A percentile compares a stretch with the other conserved stretches of the same genome.
These are phyloP conservation scores for Danio jaintianensis DNA, from an alignment of 2,797 vertebrate genomes.

Conservation along the genomic window DNA sequence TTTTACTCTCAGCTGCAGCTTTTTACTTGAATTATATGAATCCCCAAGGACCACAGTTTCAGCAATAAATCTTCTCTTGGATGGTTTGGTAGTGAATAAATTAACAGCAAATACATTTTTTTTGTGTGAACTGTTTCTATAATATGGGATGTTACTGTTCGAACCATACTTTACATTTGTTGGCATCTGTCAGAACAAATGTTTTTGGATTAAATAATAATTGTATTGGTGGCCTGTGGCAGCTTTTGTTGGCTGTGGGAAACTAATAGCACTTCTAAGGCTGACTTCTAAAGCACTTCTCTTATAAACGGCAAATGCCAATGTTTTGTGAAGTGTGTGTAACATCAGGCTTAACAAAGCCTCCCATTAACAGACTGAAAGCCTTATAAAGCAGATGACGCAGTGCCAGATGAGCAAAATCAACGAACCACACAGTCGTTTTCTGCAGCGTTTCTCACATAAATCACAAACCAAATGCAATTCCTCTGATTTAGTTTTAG, in stretches of 20 bases:
- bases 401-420: slow-evolving; percentile 52
- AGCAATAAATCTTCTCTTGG: too few relatives aligned
- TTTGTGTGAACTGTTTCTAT: too few relatives aligned
- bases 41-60: too few relatives aligned
- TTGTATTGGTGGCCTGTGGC: slow-evolving; percentile 25
- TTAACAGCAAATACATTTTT: background rate
- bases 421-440: slow-evolving; percentile 45
- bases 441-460: background rate
- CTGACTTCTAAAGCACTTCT: too few relatives aligned
- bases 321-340: slow-evolving; percentile 60
- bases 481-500: slow-evolving; percentile 3
- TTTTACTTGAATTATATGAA: too few relatives aligned
- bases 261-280: slow-evolving; percentile 41
- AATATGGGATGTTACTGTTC: slow-evolving; percentile 22
- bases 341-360: slow-evolving; percentile 69
- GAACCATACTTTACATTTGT: slow-evolving; percentile 32
- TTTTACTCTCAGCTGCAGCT: too few relatives aligned
- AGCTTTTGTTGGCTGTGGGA: slow-evolving; percentile 27
- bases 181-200: slow-evolving; percentile 12
- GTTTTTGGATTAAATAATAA: slow-evolving; percentile 6
- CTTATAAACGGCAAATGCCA: slow-evolving; percentile 46
- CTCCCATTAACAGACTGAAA: slow-evolving; percentile 66
- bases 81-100: too few relatives aligned
- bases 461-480: slow-evolving; percentile 13
- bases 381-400: slow-evolving; percentile 54